Base-by-base conservation (phyloP, 2,797 vertebrate species). In the Pseudocheirus occidentalis region DNA sequence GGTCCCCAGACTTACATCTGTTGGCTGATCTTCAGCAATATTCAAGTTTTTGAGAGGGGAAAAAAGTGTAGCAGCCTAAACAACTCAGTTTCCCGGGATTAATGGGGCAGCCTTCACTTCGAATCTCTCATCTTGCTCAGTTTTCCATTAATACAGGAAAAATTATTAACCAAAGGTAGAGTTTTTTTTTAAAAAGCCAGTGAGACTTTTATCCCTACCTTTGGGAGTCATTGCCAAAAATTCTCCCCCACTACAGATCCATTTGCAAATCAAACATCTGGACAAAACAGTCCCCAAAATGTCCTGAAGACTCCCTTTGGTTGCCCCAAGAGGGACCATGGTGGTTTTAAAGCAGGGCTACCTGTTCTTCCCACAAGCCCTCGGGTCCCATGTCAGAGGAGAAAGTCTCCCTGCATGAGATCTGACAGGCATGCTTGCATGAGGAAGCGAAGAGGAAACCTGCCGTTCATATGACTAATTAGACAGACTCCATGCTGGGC, bases 391-490 rank as follows among this genome's bases (percentile, higher is more conserved):
- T 93, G 97, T 95, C 97, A 97, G 96, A 95, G 96, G 97, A 97
- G 98, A 96, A 96, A 95, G 93, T 96, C 96, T 98, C 95, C 92
- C 90, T 93, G 97, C 97, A 99, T 98, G 95, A 98, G 98, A 98
- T 98, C 98, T 98, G 99, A 99, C 98, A 99, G 99, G 99, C 99
- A 98, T 99, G 98, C 97, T 98, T 97, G 98, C 97, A 96, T 96
- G 98, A 98, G 99, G 98, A 99, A 98, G 98, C 98, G 98, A 98
- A 98, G 98, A 98, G 98, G 98, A 99, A 99, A 98, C 98, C 98
- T 99, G 99, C 99, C 5, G 99, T 99, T 99, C 99, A 99, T 99
- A 99, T 99, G 99, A 99, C 99, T 99, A 99, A 99, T 99, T 99
- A 99, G 99, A 99, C 98, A 97, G 99, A 98, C 99, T 98, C 99